phyloP scores from a whole-genome alignment of 2,888 invertebrate genomes.

The Buathra laborator region DNA sequence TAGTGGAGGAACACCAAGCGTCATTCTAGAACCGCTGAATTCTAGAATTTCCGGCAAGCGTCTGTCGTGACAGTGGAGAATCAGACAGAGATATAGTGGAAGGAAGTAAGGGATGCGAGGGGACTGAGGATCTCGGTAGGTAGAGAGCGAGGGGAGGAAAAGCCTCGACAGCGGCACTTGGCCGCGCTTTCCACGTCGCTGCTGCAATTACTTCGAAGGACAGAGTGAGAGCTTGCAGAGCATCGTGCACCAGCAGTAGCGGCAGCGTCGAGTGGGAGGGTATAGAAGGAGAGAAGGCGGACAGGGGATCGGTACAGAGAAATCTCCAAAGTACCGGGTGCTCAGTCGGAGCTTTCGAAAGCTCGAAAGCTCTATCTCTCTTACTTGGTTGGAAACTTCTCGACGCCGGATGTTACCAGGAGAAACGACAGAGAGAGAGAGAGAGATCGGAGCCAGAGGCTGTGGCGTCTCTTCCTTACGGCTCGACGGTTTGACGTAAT shows the following conservation, averaged over 20 bases:
- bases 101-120: conserved; percentile 30
- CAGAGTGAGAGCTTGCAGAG: conserved; percentile 35
- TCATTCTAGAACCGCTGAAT: conserved; percentile 24
- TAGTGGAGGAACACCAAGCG: neutral
- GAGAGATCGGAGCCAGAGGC: conserved; percentile 1
- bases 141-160: conserved; percentile 24
- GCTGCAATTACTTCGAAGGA: conserved; percentile 63
- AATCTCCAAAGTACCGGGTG: conserved; percentile 67
- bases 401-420: conserved; percentile 77
- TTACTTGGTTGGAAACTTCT: conserved; percentile 70
- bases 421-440: neutral
- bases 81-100: conserved; percentile 27
- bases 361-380: conserved; percentile 71
- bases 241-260: conserved; percentile 15
- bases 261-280: conserved; percentile 21
- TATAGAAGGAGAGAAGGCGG: conserved; percentile 45
- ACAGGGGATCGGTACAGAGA: conserved; percentile 46
- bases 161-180: conserved; percentile 65
- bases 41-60: conserved; percentile 40
- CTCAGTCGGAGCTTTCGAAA: conserved; percentile 65
- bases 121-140: conserved; percentile 4
- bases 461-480: conserved; percentile 43
- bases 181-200: conserved; percentile 66
- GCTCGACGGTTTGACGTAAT: conserved; percentile 80
- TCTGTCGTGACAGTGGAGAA: conserved; percentile 38